Evolutionary conservation across 2,888 invertebrate genomes (phyloP), one percentile per base, ranked within the genome.

Genomic region (Ganaspis brasiliensis): DNA sequence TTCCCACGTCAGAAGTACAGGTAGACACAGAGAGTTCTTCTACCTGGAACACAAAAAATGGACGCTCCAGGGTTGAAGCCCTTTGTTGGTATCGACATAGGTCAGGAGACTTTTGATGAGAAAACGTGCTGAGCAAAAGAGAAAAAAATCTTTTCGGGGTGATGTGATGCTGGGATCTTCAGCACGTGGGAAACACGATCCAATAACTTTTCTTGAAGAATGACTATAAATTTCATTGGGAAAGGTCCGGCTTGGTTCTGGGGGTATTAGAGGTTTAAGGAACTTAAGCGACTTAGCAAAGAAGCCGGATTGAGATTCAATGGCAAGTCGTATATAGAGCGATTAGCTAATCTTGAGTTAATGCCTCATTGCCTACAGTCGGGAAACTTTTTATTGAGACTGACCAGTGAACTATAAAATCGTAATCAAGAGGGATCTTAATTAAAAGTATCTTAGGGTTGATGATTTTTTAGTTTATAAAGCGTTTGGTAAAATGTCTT

Each of bases 301-400:
- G 87, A 87, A 88, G 84, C 86, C 87, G 80, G 76, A 75, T 72
- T 77, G 76, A 74, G 76, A 83, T 83, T 83, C 81, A 73, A 57
- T 74, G 73, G 79, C 71, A 78, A 82, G 81, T 40, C 80, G 63
- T 81, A 78, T 86, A 78, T 86, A 86, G 86, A 82, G 73, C 84
- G 85, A 87, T 88, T 85, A 86, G 74, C 78, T 81, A 84, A 85
- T 83, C 82, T 78, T 79, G 82, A 84, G 84, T 87, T 83, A 78
- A 80, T 78, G 82, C 81, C 75, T 84, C 82, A 79, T 84, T 83
- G 82, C 72, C 61, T 76, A 57, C 80, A 80, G 77, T 80, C 74
- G 67, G 70, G 59, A 59, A 55, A 73, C 26, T 24, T 26, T 37
- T 16, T 16, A 67, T 45, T 21, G 40, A 35, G n/a, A 16, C 59